Conservation (phyloP, 2,888 invertebrate genomes). For the Lasioglossum pauxillum region DNA sequence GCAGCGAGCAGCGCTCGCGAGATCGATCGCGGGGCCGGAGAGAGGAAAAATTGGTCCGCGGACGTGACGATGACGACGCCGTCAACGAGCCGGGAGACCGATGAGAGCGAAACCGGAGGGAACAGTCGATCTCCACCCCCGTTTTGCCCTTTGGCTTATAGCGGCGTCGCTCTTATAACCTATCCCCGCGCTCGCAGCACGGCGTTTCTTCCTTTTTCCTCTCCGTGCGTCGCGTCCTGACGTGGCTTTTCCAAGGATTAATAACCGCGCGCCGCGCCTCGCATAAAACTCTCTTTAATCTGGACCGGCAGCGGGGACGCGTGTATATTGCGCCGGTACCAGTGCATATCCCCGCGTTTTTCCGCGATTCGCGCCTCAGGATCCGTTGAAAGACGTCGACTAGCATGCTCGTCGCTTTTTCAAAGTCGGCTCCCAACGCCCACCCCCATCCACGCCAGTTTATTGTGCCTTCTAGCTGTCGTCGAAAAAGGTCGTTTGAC, state of each 20-base stretch:
- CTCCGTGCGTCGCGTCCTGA: slow-evolving; percentile 9
- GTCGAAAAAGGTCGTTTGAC: neutral
- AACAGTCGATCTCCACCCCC: slow-evolving; percentile 44
- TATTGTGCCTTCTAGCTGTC: neutral
- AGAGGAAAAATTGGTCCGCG: slow-evolving; percentile 61
- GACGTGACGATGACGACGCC: slow-evolving; percentile 64
- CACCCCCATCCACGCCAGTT: neutral
- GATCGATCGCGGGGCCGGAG: slow-evolving; percentile 33
- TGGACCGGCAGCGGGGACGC: slow-evolving; percentile 66
- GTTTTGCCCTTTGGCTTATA: slow-evolving; percentile 49
- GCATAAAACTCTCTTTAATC: slow-evolving; percentile 79
- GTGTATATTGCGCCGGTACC: slow-evolving; percentile 64
- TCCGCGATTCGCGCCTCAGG: slow-evolving; percentile 1
- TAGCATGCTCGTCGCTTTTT: slow-evolving; percentile 3
- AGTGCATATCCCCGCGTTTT: slow-evolving; percentile 34
- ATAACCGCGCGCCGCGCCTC: slow-evolving; percentile 73
- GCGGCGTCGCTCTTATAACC: slow-evolving; percentile 40
- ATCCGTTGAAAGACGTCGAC: slow-evolving; percentile 8
- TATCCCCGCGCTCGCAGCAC: neutral
- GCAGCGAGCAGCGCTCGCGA: neutral
- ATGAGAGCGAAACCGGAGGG: slow-evolving; percentile 30
- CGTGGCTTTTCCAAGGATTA: slow-evolving; percentile 76
- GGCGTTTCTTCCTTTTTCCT: slow-evolving; percentile 1
- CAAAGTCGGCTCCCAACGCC: neutral
- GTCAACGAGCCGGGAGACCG: slow-evolving; percentile 52